phyloP scores from a whole-genome alignment of 2,888 invertebrate species.

The Stomorhina lunata region DNA sequence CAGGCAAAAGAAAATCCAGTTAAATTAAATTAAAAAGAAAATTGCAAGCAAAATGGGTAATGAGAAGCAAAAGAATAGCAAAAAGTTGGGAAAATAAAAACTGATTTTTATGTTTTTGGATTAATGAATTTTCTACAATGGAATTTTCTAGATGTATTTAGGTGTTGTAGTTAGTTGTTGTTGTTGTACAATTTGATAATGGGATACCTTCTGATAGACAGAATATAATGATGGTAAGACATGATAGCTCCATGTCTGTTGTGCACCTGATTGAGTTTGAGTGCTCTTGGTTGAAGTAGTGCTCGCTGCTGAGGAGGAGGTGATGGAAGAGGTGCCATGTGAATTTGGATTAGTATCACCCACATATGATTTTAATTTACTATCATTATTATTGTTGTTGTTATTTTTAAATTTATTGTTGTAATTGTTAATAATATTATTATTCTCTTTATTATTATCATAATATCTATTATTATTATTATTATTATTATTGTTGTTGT shows the following conservation, averaged over 20 bases:
- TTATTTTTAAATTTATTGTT: conserved; percentile 66
- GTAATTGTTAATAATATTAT: conserved; percentile 61
- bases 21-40: conserved; percentile 18
- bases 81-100: conserved; percentile 28
- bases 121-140: conserved; percentile 11
- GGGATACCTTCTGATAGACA: conserved; percentile 89
- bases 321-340: conserved; percentile 64
- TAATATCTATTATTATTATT: conserved; percentile 66
- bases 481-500: conserved; percentile 54
- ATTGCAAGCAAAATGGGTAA: neutral
- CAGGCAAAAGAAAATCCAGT: conserved; percentile 22
- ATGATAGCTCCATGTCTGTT: conserved; percentile 90
- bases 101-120: neutral
- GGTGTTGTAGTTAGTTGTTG: neutral
- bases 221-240: conserved; percentile 91
- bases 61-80: conserved; percentile 50
- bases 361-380: conserved; percentile 72
- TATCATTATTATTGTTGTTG: conserved; percentile 65
- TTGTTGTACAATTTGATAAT: neutral
- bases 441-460: conserved; percentile 57
- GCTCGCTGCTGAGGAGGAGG: conserved; percentile 69
- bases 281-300: conserved; percentile 70
- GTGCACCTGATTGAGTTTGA: conserved; percentile 79
- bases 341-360: conserved; percentile 72
- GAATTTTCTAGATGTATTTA: conserved; percentile 12